phyloP scores from a whole-genome alignment of 1,140 invertebrate species.

The Drosophila kohkoa region DNA sequence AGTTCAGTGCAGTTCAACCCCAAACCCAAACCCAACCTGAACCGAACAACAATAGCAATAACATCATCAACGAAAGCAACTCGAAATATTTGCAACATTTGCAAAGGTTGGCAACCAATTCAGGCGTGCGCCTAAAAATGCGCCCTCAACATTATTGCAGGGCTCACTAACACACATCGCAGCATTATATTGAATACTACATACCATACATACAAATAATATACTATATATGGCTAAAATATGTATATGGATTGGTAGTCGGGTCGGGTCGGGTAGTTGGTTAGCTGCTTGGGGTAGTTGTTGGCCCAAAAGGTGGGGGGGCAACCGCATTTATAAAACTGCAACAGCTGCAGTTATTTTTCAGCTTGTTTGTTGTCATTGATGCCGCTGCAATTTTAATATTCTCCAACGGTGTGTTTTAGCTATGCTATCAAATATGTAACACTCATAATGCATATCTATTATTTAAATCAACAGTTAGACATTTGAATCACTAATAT shows the following conservation, averaged over 20 bases:
- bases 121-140: constrained; percentile 35
- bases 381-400: constrained; percentile 43
- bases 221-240: constrained; percentile 6
- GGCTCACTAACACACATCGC: background rate
- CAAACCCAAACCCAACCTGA: constrained; percentile 1
- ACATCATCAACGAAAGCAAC: constrained; percentile 3
- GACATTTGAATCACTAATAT: too few species aligned
- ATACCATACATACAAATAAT: constrained; percentile 3
- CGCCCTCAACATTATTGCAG: constrained; percentile 40
- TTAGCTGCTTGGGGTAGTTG: constrained; percentile 30
- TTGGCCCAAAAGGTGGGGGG: constrained; percentile 4
- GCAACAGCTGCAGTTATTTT: constrained; percentile 82
- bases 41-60: constrained; percentile 2
- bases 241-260: constrained; percentile 4
- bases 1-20: background rate
- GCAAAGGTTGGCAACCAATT: constrained; percentile 27
- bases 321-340: constrained; percentile 77
- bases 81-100: constrained; percentile 9
- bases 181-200: constrained; percentile 36
- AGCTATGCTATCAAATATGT: background rate
- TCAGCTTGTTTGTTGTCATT: constrained; percentile 66
- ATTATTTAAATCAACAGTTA: too few species aligned
- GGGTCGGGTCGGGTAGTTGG: constrained; percentile 24
- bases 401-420: background rate
- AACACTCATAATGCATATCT: background rate